Conservation (phyloP, 1,140 invertebrate genomes). For the Diabrotica undecimpunctata region DNA sequence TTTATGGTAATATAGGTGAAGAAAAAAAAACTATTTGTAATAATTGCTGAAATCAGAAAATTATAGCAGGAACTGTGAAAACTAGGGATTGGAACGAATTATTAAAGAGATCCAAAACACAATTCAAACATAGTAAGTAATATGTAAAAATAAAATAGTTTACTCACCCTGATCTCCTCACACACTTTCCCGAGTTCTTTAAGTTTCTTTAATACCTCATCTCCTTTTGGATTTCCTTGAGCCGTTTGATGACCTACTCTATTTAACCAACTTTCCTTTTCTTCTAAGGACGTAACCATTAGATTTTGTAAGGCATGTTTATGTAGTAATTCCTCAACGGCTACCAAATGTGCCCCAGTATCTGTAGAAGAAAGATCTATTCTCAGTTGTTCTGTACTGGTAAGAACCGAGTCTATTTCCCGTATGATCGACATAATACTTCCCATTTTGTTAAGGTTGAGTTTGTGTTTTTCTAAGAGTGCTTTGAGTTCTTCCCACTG, state of each 20-base stretch:
- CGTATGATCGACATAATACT: slow-evolving; percentile 80
- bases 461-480: slow-evolving; percentile 81
- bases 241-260: slow-evolving; percentile 58
- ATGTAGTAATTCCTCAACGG: slow-evolving; percentile 89
- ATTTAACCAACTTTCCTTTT: slow-evolving; percentile 73
- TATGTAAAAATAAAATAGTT: not conserved
- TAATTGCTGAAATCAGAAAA: too few species aligned
- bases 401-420: slow-evolving; percentile 87
- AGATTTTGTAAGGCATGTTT: slow-evolving; percentile 89
- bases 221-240: slow-evolving; percentile 39
- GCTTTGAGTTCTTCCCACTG: slow-evolving; percentile 85
- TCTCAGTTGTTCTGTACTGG: slow-evolving; percentile 78
- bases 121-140: too few species aligned
- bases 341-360: slow-evolving; percentile 85
- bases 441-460: slow-evolving; percentile 71
- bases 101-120: too few species aligned
- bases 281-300: slow-evolving; percentile 82
- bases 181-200: slow-evolving; percentile 37
- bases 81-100: too few species aligned
- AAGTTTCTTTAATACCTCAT: slow-evolving; percentile 40
- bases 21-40: too few species aligned
- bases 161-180: slow-evolving; percentile 5
- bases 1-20: too few species aligned
- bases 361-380: slow-evolving; percentile 82
- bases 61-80: too few species aligned